Percentiles rank a stretch among this genome's conserved stretches.
These are phyloP conservation scores for Chrysomela aeneicollis DNA, from an alignment of 2,888 invertebrate species.

Conservation along the genomic window DNA sequence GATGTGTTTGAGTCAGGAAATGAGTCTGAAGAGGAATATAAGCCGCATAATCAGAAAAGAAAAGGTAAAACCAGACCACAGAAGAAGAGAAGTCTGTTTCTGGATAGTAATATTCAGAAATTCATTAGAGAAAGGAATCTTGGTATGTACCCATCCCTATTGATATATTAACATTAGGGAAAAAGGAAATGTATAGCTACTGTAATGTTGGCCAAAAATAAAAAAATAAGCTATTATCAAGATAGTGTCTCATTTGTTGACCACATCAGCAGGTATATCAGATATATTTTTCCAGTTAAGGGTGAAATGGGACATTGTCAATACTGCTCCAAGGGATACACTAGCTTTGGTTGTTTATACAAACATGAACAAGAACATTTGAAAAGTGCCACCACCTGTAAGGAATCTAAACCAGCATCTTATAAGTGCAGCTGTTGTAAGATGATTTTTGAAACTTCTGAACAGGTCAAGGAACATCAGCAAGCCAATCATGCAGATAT, in stretches of 20 bases:
- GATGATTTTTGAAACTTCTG: conserved; percentile 55
- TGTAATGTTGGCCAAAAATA: no score
- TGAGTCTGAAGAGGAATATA: background rate
- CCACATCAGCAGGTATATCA: no score
- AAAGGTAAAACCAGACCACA: background rate
- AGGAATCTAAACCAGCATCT: conserved; percentile 13
- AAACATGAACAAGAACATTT: conserved; percentile 49
- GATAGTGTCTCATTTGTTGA: no score
- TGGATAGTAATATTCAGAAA: background rate
- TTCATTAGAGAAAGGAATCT: background rate
- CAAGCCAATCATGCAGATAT: conserved; percentile 57
- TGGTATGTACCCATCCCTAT: background rate
- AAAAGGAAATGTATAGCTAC: no score
- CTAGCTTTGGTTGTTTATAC: conserved; percentile 46
- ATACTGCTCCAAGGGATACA: conserved; percentile 49
- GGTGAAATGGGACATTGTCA: conserved; percentile 41
- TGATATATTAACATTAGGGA: no score
- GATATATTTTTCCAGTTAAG: conserved; percentile 30
- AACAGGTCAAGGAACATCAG: conserved; percentile 58
- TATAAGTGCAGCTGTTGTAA: conserved; percentile 58
- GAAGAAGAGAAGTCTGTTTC: background rate
- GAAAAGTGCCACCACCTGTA: conserved; percentile 25
- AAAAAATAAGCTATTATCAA: no score
- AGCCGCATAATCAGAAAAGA: background rate
- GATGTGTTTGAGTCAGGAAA: background rate